Evolutionary conservation across 2,797 vertebrate genomes (phyloP).

Genomic region (Cossypha dichroa): DNA sequence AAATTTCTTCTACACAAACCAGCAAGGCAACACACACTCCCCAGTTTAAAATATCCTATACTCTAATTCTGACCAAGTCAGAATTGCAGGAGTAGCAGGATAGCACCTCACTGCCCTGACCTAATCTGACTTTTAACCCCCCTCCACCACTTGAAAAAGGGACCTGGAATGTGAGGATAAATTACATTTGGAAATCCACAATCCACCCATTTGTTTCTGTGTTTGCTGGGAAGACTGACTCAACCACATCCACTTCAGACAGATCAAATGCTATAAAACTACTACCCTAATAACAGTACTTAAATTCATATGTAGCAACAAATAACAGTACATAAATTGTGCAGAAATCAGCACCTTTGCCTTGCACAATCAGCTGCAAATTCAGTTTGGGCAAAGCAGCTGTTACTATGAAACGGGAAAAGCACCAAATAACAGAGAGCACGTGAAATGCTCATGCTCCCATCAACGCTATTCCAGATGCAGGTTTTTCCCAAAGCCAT

Average conservation of each 20-base stretch:
- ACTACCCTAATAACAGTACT: background rate
- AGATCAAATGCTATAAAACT: background rate
- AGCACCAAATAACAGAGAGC: background rate
- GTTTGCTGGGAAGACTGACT: background rate
- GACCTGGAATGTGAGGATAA: background rate
- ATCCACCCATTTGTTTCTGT: background rate
- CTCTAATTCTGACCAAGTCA: background rate
- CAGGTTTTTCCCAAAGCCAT: background rate
- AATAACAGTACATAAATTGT: background rate
- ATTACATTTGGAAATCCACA: background rate
- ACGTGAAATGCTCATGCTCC: background rate
- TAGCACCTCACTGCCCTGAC: background rate
- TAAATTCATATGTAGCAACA: background rate
- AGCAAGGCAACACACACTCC: background rate
- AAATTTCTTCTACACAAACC: background rate
- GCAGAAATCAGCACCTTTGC: background rate
- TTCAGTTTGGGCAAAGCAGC: background rate
- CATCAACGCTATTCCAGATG: background rate
- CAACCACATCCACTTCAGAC: background rate
- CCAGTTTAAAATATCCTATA: background rate
- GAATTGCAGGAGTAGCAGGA: background rate
- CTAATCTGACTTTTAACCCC: background rate
- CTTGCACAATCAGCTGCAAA: background rate
- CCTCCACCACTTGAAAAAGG: background rate
- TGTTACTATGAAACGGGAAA: background rate